Evolutionary conservation across 2,888 invertebrate species (phyloP), one percentile per base, ranked within the genome.

Genomic region (Drosophila kambysellisi): DNA sequence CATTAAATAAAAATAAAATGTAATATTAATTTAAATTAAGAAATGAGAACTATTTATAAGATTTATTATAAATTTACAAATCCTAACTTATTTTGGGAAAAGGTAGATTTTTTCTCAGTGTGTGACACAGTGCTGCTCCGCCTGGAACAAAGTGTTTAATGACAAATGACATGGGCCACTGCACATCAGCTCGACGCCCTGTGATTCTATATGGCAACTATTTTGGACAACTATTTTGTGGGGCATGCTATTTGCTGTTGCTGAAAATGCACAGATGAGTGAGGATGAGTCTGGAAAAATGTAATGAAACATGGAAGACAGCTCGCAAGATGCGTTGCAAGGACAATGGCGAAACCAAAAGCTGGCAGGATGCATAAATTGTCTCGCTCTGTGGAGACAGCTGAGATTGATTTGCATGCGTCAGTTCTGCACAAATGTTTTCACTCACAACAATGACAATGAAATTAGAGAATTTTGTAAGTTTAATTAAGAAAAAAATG

Each of bases 341-440:
- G 68, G 57, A 72, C 82, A 82, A 73, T 81, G 65, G 58, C 64
- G 64, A 68, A 25, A 54, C 76, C 67, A 58, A 62, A 54, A 61
- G 54, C 74, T 66, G 70, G 66, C 71, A 69, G 65, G 61, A 76
- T 85, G 82, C 91, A 90, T 87, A 85, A 89, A 90, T 89, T 85
- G 89, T 85, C 89, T 86, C 35, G 46, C 32, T 67, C n/a, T 56
- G 20, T 52, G 39, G 56, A 50, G 82, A 83, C 83, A 84, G 81
- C 81, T 83, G 85, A 90, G 85, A 90, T 86, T 90, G 85, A 86
- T 90, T 90, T 86, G 85, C 89, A 89, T 84, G 82, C 82, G 85
- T 89, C 89, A 81, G 85, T 83, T 89, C 62, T 79, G 61, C 61
- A 82, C 15, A 79, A 82, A 74, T 81, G 78, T 76, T 69, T 53